Base-by-base conservation (phyloP, 2,888 invertebrate genomes). In the Silvanus unidentatus region DNA sequence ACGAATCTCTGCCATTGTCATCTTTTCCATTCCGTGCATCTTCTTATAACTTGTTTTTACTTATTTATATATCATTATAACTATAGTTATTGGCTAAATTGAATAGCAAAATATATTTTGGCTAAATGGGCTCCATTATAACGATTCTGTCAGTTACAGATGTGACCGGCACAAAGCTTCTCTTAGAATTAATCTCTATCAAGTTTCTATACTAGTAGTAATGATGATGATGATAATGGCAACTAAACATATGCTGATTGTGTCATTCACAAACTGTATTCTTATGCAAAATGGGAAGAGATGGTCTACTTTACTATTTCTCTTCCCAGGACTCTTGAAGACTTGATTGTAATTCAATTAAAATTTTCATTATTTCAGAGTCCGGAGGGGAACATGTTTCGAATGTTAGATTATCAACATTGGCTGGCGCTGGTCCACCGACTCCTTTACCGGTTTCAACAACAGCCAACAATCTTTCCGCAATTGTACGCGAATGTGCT, bases 401-500 rank as follows among this genome's bases (percentile, higher is more conserved):
- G 46, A 65, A 66, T 58, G 60, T 62, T 49, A 57, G 65, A 53
- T 61, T 64, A 48, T 58, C 63, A 50, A 62, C 58, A 60, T 60
- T 62, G 52, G 46, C 52, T 37, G 64, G 63, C 54, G 59, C 63
- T 48, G 67, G 62, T 49, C 63, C 58, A 43, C 48, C 54, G 27
- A 63, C 60, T 30, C 61, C 65, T 30, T 63, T 65, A 30, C 56
- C 65, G 10, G 64, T 66, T 4, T 62, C 66, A 36, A 56, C 65
- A 40, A 58, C 69, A 35, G 55, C 65, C 36, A 60, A 60, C 50
- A 63, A 56, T 47, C 50, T 57, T 43, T 48, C 59, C 32, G 49
- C 64, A 1, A 65, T 66, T 28, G 73, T 73, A 14, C 77, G 84
- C 59, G 82, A 88, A 54, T 92, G 91, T 66, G 87, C 88, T 4